phyloP scores from a whole-genome alignment of 2,888 invertebrate genomes.

The Agonopterix alstromeriana region DNA sequence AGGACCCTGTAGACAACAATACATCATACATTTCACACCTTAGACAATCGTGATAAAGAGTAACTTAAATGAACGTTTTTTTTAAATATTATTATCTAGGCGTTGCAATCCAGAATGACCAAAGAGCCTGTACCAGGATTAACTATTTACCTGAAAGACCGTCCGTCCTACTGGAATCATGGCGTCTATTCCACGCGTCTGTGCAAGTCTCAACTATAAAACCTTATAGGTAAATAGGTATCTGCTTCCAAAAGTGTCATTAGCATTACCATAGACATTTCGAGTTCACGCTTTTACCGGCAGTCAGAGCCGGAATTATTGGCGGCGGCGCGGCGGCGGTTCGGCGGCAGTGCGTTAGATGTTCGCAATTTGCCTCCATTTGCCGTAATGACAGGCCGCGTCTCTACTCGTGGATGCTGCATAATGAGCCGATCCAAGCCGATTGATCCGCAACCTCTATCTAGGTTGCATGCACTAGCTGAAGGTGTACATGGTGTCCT shows the following conservation, averaged over 20 bases:
- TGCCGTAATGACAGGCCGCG: constrained; percentile 71
- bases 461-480: constrained; percentile 8
- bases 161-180: no score
- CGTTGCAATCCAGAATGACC: no score
- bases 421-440: constrained; percentile 67
- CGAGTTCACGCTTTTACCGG: constrained; percentile 53
- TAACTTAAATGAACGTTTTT: no score
- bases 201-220: no score
- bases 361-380: constrained; percentile 73
- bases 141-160: no score
- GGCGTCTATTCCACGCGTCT: no score
- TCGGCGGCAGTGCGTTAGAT: constrained; percentile 58
- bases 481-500: no score
- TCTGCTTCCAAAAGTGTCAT: neutral
- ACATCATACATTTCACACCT: no score
- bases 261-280: constrained; percentile 48
- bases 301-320: constrained; percentile 22
- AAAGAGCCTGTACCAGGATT: no score
- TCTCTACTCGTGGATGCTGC: constrained; percentile 47
- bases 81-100: no score
- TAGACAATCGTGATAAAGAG: no score
- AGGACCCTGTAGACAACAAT: no score
- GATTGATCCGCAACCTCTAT: constrained; percentile 44
- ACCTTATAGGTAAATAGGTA: neutral
- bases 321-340: constrained; percentile 24